Evolutionary conservation across 2,888 invertebrate genomes (phyloP), one percentile per base, ranked within the genome.

Genomic region (Phyllotreta cruciferae): DNA sequence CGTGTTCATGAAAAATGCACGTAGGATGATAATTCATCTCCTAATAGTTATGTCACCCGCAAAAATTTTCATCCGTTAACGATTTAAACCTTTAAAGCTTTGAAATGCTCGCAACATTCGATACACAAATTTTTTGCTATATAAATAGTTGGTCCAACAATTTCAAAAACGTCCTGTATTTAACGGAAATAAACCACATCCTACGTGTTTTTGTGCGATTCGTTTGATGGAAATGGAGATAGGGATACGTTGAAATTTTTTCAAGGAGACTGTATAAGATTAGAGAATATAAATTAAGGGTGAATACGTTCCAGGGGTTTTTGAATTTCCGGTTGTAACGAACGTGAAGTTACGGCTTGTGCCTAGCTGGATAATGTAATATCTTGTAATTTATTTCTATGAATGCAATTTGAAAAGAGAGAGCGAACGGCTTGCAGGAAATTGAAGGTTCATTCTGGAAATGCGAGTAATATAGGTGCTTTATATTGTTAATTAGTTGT

Each of bases 201-300:
- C 36, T 36, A 49, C 49, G 36, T 36, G 11, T 49, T 49, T 35
- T 49, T 35, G n/a, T 49, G 10, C 11, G 36, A 49, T 49, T 49
- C n/a, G 11, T 34, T 49, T 49, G 49, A 49, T 49, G 5, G 35
- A 11, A n/a, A 49, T 36, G 35, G 6, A 8, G 49, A 49, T 49
- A 49, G n/a, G 49, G 49, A 35, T n/a, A 49, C 36, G 49, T 35
- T 49, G 49, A 49, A 49, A 9, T 49, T 49, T 49, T 49, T 49
- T 35, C 49, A 34, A 49, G 49, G 36, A 49, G 49, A 49, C 34
- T 49, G 49, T 49, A 36, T 49, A 49, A 49, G 49, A 49, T 49
- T 49, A 49, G 49, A 49, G 49, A 49, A 49, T 49, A 49, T 49
- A 49, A 49, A 49, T 49, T 49, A 49, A 49, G 49, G 49, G 49